A percentile compares a stretch with the other conserved stretches of the same genome.
Evolutionary conservation across 2,888 invertebrate species (phyloP).

Genomic region (Drosophila pseudotalamancana): DNA sequence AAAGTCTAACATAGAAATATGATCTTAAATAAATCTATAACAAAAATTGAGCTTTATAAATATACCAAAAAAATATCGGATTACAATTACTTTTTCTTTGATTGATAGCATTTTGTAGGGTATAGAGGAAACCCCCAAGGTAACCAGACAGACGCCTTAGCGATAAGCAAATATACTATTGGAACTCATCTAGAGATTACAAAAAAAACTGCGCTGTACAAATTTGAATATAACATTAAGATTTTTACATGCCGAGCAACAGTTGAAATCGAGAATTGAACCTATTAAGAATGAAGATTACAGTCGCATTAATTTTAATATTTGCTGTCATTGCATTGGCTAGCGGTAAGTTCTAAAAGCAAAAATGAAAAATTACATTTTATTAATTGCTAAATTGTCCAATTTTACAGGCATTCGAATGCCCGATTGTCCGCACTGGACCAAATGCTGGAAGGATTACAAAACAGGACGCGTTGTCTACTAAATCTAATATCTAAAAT

Average conservation of each 20-base stretch:
- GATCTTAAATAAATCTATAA: too few relatives aligned
- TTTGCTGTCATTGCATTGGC: conserved; percentile 18
- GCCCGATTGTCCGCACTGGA: conserved; percentile 42
- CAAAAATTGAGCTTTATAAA: too few relatives aligned
- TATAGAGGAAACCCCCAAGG: background rate
- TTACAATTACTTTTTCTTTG: too few relatives aligned
- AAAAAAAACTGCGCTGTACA: background rate
- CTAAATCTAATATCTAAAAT: conserved; percentile 7
- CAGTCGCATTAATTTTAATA: conserved; percentile 17
- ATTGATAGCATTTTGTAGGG: too few relatives aligned
- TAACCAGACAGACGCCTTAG: background rate
- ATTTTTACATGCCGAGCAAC: background rate
- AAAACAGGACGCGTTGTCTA: conserved; percentile 25
- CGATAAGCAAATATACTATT: conserved; percentile 4
- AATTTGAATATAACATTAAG: background rate
- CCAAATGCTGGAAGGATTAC: conserved; percentile 47
- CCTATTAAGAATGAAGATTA: conserved; percentile 31
- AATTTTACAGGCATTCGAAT: conserved; percentile 21
- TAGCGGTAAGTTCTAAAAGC: conserved; percentile 38
- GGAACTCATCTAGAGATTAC: conserved; percentile 7
- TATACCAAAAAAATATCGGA: too few relatives aligned
- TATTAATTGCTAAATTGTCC: background rate
- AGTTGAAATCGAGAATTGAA: conserved; percentile 25
- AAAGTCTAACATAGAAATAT: too few relatives aligned
- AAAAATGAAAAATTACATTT: background rate